Base-by-base conservation (phyloP, 2,888 invertebrate species). In the Hybos culiciformis region DNA sequence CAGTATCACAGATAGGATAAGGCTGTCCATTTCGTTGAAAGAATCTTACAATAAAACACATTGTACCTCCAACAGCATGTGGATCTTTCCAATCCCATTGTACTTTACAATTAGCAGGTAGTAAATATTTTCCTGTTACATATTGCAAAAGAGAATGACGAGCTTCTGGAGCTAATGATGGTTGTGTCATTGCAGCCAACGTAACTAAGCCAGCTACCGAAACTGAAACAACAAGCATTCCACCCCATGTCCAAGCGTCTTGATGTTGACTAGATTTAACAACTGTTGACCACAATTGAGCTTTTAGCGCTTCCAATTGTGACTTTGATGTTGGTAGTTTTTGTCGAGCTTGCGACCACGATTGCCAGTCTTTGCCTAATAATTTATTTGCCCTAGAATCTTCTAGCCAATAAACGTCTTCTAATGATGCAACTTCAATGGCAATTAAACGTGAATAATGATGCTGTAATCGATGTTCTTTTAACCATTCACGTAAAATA, bases 1-100 rank as follows among this genome's bases (percentile, higher is more conserved):
- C 93, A 48, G 85, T 85, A 72, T 90, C 88, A 69, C 90, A 90
- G 62, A 93, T 83, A 52, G 91, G 91, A 72, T 92, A 93, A 51
- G 92, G 87, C 62, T 88, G 86, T 19, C 92, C 90, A 66, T 92
- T 92, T 50, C 90, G 79, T 69, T 91, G 90, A 70, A 77, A 90
- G 71, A 91, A 91, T 72, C 83, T 72, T 53, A 92, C 84, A 44
- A 80, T 82, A 69, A 93, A 92, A 61, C 86, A 85, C 75, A 91
- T 85, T 24, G 90, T 90, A 63, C 83, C 86, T 34, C 92, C 93
- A 19, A 93, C 93, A 12, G 78, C 70, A 56, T 85, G 81, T 15
- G 91, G 91, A 66, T 91, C 91, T 47, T 79, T 75, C 92, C 92
- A 93, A 55, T 88, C 86, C 74, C 92, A 93, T 53, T 63, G 65